Percentiles rank a stretch among this genome's conserved stretches.
Conservation (phyloP, 2,797 vertebrate species). For the Tiaroga cobitis region DNA sequence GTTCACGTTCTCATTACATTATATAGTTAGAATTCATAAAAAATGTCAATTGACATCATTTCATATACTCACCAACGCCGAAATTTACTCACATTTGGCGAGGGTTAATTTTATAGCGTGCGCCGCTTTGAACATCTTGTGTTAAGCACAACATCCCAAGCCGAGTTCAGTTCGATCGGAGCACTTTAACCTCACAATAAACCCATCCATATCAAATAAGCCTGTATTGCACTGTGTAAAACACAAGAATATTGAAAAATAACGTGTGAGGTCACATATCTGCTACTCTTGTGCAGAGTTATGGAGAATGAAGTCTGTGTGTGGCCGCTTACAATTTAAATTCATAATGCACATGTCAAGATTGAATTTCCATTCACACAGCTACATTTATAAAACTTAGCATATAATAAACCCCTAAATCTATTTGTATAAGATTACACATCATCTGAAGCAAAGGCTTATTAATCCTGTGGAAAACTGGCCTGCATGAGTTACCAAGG, state of each 20-base stretch:
- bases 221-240: constrained; percentile 37
- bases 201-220: constrained; percentile 35
- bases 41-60: too few species aligned
- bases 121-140: background rate
- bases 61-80: too few species aligned
- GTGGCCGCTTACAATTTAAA: background rate
- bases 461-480: background rate
- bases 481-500: background rate
- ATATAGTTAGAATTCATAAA: too few species aligned
- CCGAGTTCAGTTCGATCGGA: background rate
- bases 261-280: background rate
- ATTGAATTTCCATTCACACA: background rate
- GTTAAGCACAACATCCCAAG: background rate
- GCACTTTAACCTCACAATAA: constrained; percentile 38
- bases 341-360: background rate
- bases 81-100: too few species aligned
- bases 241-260: constrained; percentile 41
- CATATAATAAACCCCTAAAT: background rate
- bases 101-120: too few species aligned
- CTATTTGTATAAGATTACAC: background rate
- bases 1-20: too few species aligned
- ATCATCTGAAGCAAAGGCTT: background rate
- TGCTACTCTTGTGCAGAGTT: background rate
- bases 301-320: background rate
- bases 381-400: background rate